Evolutionary conservation across 2,113 vertebrate species (phyloP).

Genomic region (Tyrannus savana): DNA sequence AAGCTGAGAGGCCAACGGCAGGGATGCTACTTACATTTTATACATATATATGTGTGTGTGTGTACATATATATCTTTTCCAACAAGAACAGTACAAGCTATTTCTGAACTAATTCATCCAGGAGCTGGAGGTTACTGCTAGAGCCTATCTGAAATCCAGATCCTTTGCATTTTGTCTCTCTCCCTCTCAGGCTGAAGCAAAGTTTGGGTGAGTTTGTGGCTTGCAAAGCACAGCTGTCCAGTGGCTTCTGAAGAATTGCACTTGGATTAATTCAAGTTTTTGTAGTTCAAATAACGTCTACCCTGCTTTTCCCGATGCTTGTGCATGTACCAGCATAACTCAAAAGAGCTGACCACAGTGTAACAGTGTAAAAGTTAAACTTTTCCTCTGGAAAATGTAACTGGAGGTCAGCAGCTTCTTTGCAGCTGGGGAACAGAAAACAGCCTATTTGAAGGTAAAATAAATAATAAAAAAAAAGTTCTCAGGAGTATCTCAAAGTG

Average conservation of each 20-base stretch:
- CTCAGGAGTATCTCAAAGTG: not conserved
- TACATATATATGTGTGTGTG: not conserved
- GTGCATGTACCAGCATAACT: not conserved
- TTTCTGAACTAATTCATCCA: not conserved
- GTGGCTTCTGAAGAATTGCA: conserved; percentile 66
- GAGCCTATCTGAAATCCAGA: not conserved
- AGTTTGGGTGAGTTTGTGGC: not conserved
- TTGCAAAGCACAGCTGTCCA: conserved; percentile 25
- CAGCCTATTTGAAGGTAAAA: not conserved
- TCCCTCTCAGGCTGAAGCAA: not conserved
- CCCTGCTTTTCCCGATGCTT: conserved; percentile 58
- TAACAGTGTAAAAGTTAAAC: not conserved
- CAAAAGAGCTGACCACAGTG: not conserved
- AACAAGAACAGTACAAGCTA: not conserved
- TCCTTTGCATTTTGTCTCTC: not conserved
- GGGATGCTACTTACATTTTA: not conserved
- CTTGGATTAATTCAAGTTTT: conserved; percentile 68
- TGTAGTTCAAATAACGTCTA: conserved; percentile 49
- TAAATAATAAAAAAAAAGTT: not conserved
- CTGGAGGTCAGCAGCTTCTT: not conserved
- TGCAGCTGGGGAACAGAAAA: not conserved
- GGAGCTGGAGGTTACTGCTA: not conserved
- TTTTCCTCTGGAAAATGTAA: conserved; percentile 3
- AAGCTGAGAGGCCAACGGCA: not conserved
- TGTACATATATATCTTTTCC: not conserved